Evolutionary conservation across 2,113 vertebrate genomes (phyloP), one percentile per base, ranked within the genome.

Genomic region (Desmodus rotundus): DNA sequence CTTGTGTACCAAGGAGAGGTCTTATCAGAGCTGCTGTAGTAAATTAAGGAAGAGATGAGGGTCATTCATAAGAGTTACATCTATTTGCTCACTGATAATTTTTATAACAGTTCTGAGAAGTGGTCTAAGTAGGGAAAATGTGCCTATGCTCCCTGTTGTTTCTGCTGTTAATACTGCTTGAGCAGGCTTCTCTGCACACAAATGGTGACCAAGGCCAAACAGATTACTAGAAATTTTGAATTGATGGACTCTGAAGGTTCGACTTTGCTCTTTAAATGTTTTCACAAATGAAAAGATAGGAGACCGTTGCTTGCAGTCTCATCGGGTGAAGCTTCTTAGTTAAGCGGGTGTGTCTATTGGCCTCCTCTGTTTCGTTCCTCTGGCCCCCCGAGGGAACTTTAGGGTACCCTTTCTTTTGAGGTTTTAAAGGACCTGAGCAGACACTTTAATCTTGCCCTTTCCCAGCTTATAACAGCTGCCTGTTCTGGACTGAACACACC

Each of bases 291-390:
- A 87, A 94, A 88, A 56, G 92, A 33, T 50, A 52, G 76, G 41
- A 41, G 54, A 68, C 16, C 58, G 16, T 88, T 86, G n/a, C 17
- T 4, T 94, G 76, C 52, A 78, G 58, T 84, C 43, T 74, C 52
- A 36, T 38, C 9, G 8, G 50, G 28, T 76, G n/a, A 56, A 68
- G 38, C n/a, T 16, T 91, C 96, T 95, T 52, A 38, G 43, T 76
- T 95, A 72, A 94, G 38, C 20, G n/a, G 84, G 93, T 83, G 43
- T 91, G 31, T 87, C 96, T 93, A 73, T 67, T 87, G 26, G 80
- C 63, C 22, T 84, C 7, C 45, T 94, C 94, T 80, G 52, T 93
- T 87, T 65, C 45, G 33, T 8, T 91, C 43, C 33, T 92, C 45
- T 67, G 63, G 28, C 10, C 43, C 10, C 43, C 41, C 73, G 26